Base-by-base conservation (phyloP, 37 sponge, comb jelly and placozoan species). In the Beroe ovata region DNA sequence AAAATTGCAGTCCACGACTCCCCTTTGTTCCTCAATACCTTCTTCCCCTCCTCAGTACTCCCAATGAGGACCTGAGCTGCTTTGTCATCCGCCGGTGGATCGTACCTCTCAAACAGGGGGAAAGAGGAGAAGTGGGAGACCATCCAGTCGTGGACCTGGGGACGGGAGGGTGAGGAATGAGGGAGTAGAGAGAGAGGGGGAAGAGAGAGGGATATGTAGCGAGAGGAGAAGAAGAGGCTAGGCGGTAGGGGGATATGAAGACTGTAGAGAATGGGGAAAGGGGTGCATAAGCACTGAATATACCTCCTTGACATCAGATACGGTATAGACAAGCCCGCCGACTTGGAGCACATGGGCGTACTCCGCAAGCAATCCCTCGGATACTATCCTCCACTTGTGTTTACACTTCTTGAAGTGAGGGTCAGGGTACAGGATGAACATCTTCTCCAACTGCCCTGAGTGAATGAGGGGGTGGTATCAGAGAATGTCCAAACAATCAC, bases 381-480 rank as follows among this genome's bases (percentile, higher is more conserved):
- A 95, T 72, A 97, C 92, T 33, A 97, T 94, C 6, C 99, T 88
- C 95, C 96, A 94, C 60, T 97, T 97, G 90, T 97, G 96, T 69
- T 97, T 97, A 60, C 91, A 88, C 63, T 93, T 94, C 93, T 97
- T 97, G 91, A 97, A 97, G 88, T 97, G 99, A 29, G 99, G 99
- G 77, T 97, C 99, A 1, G 99, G 99, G 64, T 91, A 97, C 8
- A 97, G 94, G 47, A 97, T 94, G 62, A 97, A 97, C 72, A 97
- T 72, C 90, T 97, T 97, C 60, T 29, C 64, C 1, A 97, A 92
- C 60, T 90, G 60, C 58, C 71, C 71, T 71, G n/a, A n/a, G n/a
- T n/a, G n/a, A n/a, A n/a, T n/a, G n/a, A n/a, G n/a, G n/a, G n/a
- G n/a, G n/a, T n/a, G 71, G 38, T 29, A 6, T 29, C 16, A 71